phyloP scores from a whole-genome alignment of 1,140 invertebrate genomes.

The Brachionus asplanchnoidis region DNA sequence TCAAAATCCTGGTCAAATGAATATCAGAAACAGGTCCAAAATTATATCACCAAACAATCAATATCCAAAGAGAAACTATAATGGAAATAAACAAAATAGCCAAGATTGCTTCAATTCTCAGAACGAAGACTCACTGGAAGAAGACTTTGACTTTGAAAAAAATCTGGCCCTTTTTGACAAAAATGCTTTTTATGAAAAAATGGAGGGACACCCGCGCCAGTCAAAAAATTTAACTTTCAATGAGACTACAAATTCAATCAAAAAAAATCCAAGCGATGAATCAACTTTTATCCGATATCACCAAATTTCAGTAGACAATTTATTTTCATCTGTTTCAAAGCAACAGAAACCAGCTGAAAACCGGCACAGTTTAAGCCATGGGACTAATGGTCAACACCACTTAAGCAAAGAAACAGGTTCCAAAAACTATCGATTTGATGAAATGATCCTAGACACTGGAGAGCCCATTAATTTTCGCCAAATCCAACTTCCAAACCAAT shows the following conservation, averaged over 20 bases:
- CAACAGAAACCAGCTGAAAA: background rate
- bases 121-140: constrained; percentile 61
- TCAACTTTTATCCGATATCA: background rate
- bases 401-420: constrained; percentile 28
- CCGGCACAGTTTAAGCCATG: background rate
- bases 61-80: background rate
- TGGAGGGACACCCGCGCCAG: constrained; percentile 57
- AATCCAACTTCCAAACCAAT: constrained; percentile 65
- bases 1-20: background rate
- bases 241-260: background rate
- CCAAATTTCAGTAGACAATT: constrained; percentile 31
- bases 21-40: background rate
- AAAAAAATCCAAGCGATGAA: background rate
- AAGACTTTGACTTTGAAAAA: constrained; percentile 88
- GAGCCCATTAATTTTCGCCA: constrained; percentile 64
- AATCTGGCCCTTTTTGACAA: constrained; percentile 86
- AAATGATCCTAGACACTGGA: constrained; percentile 69
- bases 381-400: background rate
- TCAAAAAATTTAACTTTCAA: constrained; percentile 45
- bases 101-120: constrained; percentile 64
- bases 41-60: background rate
- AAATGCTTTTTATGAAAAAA: constrained; percentile 66
- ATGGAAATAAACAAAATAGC: constrained; percentile 5
- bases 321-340: background rate
- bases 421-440: constrained; percentile 69